Conservation (phyloP, 2,888 invertebrate genomes). For the Horisme vitalbata region DNA sequence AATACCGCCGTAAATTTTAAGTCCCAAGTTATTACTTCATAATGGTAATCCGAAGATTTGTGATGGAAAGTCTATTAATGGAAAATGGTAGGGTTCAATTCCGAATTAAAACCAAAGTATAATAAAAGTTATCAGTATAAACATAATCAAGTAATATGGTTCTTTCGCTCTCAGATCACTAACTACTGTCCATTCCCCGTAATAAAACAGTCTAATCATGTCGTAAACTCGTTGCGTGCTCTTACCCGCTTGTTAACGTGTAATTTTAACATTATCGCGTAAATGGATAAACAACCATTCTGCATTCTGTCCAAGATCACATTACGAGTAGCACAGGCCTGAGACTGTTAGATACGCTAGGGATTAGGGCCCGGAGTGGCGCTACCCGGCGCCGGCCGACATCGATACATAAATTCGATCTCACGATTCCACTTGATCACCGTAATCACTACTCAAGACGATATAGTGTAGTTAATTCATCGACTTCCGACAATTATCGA, state of each 20-base stretch:
- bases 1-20: conserved; percentile 5
- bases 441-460: conserved; percentile 59
- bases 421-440: conserved; percentile 63
- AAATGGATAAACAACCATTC: conserved; percentile 46
- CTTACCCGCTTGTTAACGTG: conserved; percentile 41
- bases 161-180: conserved; percentile 7
- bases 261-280: conserved; percentile 60
- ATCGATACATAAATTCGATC: conserved; percentile 72
- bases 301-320: conserved; percentile 36
- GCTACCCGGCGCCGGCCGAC: conserved; percentile 54
- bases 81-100: too few species aligned
- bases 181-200: conserved; percentile 32
- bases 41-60: conserved; percentile 5
- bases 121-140: too few species aligned
- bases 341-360: conserved; percentile 6
- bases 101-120: too few species aligned
- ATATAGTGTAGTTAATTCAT: conserved; percentile 58
- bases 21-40: background rate
- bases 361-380: conserved; percentile 29
- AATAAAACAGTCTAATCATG: conserved; percentile 29
- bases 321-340: conserved; percentile 17
- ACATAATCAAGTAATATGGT: conserved; percentile 3
- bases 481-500: conserved; percentile 64
- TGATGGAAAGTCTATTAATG: background rate
- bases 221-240: conserved; percentile 31